Base-by-base conservation (phyloP, 64 coral and sea anemone genomes). In the Platygyra sinensis region DNA sequence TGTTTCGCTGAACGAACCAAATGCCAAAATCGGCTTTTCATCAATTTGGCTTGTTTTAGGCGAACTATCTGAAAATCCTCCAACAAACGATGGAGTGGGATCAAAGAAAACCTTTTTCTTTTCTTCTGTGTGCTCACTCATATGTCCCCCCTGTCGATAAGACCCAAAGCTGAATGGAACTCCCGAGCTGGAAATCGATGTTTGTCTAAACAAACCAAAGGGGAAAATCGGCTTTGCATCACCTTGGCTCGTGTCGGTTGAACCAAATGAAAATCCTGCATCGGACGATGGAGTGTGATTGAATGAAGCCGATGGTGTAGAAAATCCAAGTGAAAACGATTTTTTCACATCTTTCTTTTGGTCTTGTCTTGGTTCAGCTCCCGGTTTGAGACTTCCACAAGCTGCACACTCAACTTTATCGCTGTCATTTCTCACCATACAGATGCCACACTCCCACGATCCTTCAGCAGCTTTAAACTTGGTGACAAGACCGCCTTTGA, bases 381-480 rank as follows among this genome's bases (percentile, higher is more conserved):
- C 87, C 4, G 81, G 72, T 72, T 90, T 94, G 22, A 16, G 19
- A 31, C 32, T 77, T 77, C 5, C 8, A 83, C 87, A 94, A 18
- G 96, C 96, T 25, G 22, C 65, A 79, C 96, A 98, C 10, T 1
- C n/a, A 3, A 78, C 62, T 31, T 31, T 62, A 9, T 83, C 82
- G 36, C 39, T 67, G 13, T 52, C 62, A 55, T 94, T 98, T 60
- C 25, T 87, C 27, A 87, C 73, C 11, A 86, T 39, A 62, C 93
- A 98, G 25, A 25, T n/a, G 0, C 49, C 62, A 87, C 90, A 92
- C 10, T 92, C 90, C 90, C 90, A 87, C 0, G 42, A 52, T 3
- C 90, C 90, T 57, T 84, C 73, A 22, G 75, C 31, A 24, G 90
- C 9, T 78, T 78, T 92, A 59, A 92, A 92, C 74, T 86, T 86